These are phyloP conservation scores for Lapara coniferarum DNA, from an alignment of 2,888 invertebrate species.

Conservation along the genomic window DNA sequence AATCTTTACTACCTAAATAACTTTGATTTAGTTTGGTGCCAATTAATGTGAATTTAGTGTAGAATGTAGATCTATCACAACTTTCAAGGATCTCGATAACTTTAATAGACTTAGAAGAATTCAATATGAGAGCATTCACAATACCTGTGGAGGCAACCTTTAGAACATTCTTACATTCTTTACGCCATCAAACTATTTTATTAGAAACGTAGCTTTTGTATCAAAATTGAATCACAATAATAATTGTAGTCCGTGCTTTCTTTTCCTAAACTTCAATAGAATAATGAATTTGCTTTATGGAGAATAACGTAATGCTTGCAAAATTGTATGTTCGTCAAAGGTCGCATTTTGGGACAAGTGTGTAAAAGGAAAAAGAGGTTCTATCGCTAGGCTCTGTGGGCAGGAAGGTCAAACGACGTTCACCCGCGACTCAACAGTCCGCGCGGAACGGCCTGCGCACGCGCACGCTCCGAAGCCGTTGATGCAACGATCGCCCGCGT, in stretches of 20 bases:
- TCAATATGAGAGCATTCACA: no score
- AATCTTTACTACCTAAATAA: no score
- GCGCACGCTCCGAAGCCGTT: constrained; percentile 60
- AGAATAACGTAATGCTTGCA: neutral
- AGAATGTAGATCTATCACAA: no score
- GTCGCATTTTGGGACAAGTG: constrained; percentile 52
- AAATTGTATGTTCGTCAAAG: constrained; percentile 35
- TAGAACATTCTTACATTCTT: no score
- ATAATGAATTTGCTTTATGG: neutral
- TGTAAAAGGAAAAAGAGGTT: constrained; percentile 67
- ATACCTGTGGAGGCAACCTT: no score
- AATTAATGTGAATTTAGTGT: no score
- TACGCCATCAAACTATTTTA: no score
- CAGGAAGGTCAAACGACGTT: constrained; percentile 79
- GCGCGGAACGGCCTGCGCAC: constrained; percentile 73
- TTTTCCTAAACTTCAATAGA: neutral
- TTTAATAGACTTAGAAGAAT: no score
- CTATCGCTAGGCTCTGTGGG: constrained; percentile 72
- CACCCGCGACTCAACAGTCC: constrained; percentile 68
- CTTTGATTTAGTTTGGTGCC: no score
- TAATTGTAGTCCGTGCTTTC: neutral
- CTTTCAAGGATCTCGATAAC: no score
- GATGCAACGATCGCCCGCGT: constrained; percentile 52
- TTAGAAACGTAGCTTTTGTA: no score
- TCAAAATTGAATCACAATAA: no score